Conservation (phyloP, 2,888 invertebrate species). For the Athripsodes cinereus region DNA sequence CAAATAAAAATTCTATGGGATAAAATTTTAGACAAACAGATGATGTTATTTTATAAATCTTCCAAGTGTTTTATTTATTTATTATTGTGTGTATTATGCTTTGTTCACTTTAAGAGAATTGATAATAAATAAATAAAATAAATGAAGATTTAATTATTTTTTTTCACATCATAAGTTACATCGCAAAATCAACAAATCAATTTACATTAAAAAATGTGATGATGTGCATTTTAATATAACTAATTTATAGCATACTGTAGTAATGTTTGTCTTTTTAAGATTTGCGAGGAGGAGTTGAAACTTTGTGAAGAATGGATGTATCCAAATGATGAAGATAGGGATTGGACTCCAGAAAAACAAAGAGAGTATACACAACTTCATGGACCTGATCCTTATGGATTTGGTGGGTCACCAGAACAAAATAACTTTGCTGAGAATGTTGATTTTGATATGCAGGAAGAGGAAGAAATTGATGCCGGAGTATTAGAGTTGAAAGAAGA, state of each 20-base stretch:
- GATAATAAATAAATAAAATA: no score
- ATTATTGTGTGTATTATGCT: no score
- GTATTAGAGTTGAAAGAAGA: conserved; percentile 17
- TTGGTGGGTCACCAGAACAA: conserved; percentile 31
- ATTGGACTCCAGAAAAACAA: conserved; percentile 45
- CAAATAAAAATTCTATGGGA: no score
- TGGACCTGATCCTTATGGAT: conserved; percentile 46
- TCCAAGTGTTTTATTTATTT: no score
- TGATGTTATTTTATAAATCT: no score
- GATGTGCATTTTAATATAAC: background rate
- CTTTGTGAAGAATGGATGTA: conserved; percentile 50
- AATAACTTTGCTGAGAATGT: background rate
- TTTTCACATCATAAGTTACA: background rate
- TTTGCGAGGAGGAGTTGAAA: conserved; percentile 42
- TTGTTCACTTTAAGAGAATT: no score
- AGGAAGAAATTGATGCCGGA: conserved; percentile 11
- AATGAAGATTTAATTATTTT: background rate
- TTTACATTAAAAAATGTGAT: no score
- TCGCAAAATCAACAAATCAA: background rate
- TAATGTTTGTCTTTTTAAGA: conserved; percentile 33
- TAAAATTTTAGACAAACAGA: no score
- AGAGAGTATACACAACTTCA: conserved; percentile 41
- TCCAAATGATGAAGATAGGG: conserved; percentile 41
- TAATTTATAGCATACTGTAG: background rate
- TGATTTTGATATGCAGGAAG: background rate